Base-by-base conservation (phyloP, 2,888 invertebrate species). In the Gibbula magus region DNA sequence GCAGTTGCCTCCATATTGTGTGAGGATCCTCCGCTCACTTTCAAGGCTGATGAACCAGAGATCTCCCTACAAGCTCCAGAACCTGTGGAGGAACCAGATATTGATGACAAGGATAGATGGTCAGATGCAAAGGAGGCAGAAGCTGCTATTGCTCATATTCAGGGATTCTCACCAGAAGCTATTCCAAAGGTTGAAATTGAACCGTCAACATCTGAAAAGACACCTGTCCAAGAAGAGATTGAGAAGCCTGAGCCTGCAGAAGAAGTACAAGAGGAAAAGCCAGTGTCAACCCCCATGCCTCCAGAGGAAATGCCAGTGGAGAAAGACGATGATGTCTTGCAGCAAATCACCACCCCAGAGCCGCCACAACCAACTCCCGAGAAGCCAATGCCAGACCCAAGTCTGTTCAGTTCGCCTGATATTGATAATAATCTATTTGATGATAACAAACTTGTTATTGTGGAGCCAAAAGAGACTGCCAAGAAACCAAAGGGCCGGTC, bases 1-100 rank as follows among this genome's bases (percentile, higher is more conserved):
- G 85, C 85, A 20, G 85, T 85, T 13, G 83, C 83, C 73, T 84
- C 81, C n/a, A 54, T 85, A 10, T 77, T 85, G 79, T 70, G 32
- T 80, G 52, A 56, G 53, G 25, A 70, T 10, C 70, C 10, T 4
- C 18, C 39, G 35, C 8, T 16, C 35, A 35, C 39, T n/a, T 70
- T 35, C 70, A 70, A 70, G 32, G 35, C n/a, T n/a, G 39, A 39
- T 70, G 70, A 32, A 29, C 70, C 70, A 35, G 70, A 70, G 32
- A 70, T 70, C 20, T 39, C 70, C 18, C n/a, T 70, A 5, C 70
- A 32, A 20, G 39, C 70, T 39, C 32, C 35, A 35, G 39, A 39
- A 35, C 32, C 35, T 39, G 32, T 70, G 20, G 70, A 70, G 35
- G 70, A 70, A 25, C 32, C 35, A 35, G 70, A 35, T n/a, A 8